Base-by-base conservation (phyloP, 1,140 invertebrate species). In the Anastrepha ludens region DNA sequence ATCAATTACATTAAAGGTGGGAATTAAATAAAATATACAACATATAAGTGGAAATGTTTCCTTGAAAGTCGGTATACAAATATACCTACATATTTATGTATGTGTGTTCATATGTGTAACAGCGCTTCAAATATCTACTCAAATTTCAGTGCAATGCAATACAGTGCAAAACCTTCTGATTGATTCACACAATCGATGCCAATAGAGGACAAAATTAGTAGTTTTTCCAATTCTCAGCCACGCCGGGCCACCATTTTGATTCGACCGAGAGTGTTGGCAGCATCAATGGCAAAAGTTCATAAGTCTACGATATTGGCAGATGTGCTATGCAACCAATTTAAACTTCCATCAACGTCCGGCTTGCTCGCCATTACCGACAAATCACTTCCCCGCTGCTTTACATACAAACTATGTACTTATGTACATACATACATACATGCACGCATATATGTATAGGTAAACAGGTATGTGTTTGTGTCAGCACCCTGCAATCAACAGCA, bases 341-440 rank as follows among this genome's bases (percentile, higher is more conserved):
- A 50, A 81, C 7, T 81, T 55, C 70, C 47, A 81, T 81, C 74
- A 81, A 81, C 15, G 74, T 86, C 59, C 59, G 55, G 59, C 74
- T 17, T 2, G 29, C 47, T 59, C 47, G 59, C 85, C 85, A 86
- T 86, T 86, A 44, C 50, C 58, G 85, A 86, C 85, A 87, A 60
- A 62, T 60, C 64, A 88, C 78, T 88, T 58, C 87, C 87, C 41
- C 55, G 78, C 41, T 74, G 87, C 85, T 87, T 62, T 15, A 44
- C 67, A 85, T 62, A 64, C 41, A 85, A 15, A 74, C 86, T 55
- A 0, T 29, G 29, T 11, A 62, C n/a, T 62, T 62, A 62, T 5
- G n/a, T 17, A 62, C n/a, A 29, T 29, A n/a, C 47, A 55, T 55
- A 50, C 17, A 47, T 50, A n/a, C 17, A 50, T 0, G 17, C 47